Base-by-base conservation (phyloP, 1,140 invertebrate species). In the Centruroides sculpturatus region DNA sequence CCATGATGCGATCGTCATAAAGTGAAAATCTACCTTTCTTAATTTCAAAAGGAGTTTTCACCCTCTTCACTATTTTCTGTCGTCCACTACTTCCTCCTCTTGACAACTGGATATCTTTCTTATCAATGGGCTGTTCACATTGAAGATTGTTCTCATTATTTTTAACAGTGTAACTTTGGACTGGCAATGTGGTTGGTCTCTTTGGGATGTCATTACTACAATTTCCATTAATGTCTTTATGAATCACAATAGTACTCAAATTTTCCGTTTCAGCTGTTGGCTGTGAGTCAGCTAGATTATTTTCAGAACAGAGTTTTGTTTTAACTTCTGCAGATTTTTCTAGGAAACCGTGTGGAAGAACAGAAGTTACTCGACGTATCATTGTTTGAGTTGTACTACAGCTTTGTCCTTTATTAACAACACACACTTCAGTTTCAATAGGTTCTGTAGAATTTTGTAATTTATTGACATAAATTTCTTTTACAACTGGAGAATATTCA, bases 1-100 rank as follows among this genome's bases (percentile, higher is more conserved):
- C 58, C 87, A 91, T 92, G 76, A 91, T 87, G 46, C 88, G 76
- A 69, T 92, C 89, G 68, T 91, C 87, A 69, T 90, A 91, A 4
- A 91, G 72, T 12, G 87, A 90, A 66, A 91, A 81, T 61, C 88
- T 78, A 10, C 76, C 75, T 0, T 84, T 82, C 5, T 87, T 86
- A 3, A 89, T 78, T 70, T 86, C 84, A 0, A 86, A 83, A 0
- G 87, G 87, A 0, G 87, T 90, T 72, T 89, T 89, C 3, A 89
- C 83, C 60, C 86, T 77, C 46, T 86, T 83, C 61, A 83, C 83
- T 34, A 90, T 71, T 53, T 82, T 71, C 7, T 69, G 51, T 23
- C 23, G 51, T 23, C 23, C 51, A 3, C 51, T 36, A 23, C 51
- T 23, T 36, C 51, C 51, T 53, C 51, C 35, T 53, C 51, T 53